phyloP scores from a whole-genome alignment of 2,113 vertebrate species.

The Cyprichromis sp. region DNA sequence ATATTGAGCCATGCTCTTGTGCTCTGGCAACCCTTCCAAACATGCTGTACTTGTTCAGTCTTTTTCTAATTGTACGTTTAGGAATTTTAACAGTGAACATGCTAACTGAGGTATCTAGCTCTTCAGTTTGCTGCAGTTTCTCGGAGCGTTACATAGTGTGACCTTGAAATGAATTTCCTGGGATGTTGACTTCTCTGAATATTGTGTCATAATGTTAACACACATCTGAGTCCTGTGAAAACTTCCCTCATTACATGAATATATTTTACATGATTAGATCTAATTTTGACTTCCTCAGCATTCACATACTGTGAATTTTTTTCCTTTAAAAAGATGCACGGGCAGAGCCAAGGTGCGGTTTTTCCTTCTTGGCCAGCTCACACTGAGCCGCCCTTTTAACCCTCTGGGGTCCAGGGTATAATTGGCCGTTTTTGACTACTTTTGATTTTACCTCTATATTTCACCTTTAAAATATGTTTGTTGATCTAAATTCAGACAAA shows the following conservation, averaged over 20 bases:
- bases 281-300: not conserved
- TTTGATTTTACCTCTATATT: not conserved
- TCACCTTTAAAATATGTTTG: not conserved
- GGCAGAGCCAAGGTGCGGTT: not conserved
- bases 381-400: not conserved
- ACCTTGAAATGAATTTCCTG: not conserved
- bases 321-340: not conserved
- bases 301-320: not conserved
- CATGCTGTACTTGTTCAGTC: not conserved
- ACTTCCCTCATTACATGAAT: not conserved
- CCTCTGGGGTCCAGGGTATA: fast-evolving
- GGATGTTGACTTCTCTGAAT: not conserved
- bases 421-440: not conserved
- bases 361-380: not conserved
- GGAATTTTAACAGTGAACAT: not conserved
- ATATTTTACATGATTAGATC: not conserved
- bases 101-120: not conserved
- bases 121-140: not conserved
- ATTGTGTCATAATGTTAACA: not conserved
- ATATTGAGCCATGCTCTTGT: not conserved
- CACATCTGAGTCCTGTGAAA: not conserved
- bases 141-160: not conserved
- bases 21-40: not conserved
- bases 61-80: not conserved
- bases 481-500: not conserved